Percentiles rank a stretch among this genome's conserved stretches.
Conservation (phyloP, 2,113 vertebrate genomes). For the Hippocampus abdominalis region DNA sequence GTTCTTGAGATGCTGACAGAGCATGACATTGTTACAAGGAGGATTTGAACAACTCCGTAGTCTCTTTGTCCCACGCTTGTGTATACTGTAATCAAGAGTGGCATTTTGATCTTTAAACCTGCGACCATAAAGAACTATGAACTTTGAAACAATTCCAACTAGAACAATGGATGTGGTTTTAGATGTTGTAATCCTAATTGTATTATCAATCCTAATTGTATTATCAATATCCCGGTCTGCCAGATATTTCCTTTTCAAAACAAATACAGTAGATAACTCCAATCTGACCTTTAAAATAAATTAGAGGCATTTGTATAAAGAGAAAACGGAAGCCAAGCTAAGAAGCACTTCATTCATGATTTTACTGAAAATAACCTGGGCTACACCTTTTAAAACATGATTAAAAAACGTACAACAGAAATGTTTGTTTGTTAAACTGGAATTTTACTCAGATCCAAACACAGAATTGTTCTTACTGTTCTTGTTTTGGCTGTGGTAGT, state of each 20-base stretch:
- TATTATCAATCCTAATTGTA: not conserved
- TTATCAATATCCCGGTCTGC: not conserved
- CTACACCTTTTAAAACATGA: too few relatives aligned
- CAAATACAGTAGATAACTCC: conserved; percentile 3
- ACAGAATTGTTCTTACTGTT: not conserved
- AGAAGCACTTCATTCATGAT: not conserved
- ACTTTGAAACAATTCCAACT: conserved; percentile 4
- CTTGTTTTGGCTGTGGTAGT: not conserved
- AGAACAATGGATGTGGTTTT: not conserved
- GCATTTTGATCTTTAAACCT: not conserved
- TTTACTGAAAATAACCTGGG: too few relatives aligned
- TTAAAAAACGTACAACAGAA: too few relatives aligned
- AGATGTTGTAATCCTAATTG: not conserved
- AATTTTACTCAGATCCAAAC: not conserved
- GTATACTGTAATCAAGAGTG: not conserved
- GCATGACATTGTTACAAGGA: not conserved
- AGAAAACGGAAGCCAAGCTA: not conserved
- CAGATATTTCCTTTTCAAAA: conserved; percentile 20
- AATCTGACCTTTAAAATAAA: conserved; percentile 27
- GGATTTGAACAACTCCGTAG: not conserved
- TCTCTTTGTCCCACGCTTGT: not conserved
- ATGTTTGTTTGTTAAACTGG: too few relatives aligned
- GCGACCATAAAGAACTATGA: not conserved
- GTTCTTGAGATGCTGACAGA: conserved; percentile 1
- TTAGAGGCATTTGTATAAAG: not conserved